Evolutionary conservation across 2,113 vertebrate genomes (phyloP).

Genomic region (Fregata magnificens): DNA sequence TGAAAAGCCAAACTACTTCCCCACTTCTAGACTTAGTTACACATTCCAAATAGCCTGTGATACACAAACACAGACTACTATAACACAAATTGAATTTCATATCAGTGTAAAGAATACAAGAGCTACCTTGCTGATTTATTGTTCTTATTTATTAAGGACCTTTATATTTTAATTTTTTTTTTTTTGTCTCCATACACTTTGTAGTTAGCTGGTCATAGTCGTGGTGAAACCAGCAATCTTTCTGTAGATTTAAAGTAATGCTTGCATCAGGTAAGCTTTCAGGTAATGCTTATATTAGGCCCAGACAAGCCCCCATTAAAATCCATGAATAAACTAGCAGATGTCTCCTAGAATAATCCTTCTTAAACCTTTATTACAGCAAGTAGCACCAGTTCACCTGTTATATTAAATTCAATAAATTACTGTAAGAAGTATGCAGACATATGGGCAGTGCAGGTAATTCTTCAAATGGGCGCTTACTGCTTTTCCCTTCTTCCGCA

Average conservation of each 20-base stretch:
- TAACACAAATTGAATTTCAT: neutral
- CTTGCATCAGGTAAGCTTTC: neutral
- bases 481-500: neutral
- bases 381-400: constrained; percentile 19
- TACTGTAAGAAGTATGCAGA: constrained; percentile 22
- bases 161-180: neutral
- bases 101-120: neutral
- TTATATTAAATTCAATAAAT: constrained; percentile 27
- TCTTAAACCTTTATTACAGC: constrained; percentile 47
- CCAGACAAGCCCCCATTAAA: neutral
- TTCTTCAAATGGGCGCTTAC: neutral
- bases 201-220: neutral
- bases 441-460: neutral
- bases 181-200: neutral
- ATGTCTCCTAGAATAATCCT: constrained; percentile 30
- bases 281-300: neutral
- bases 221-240: neutral
- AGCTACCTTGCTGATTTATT: neutral
- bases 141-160: neutral
- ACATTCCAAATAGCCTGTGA: neutral
- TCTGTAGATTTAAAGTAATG: neutral
- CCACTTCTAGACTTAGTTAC: neutral
- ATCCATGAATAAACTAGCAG: constrained; percentile 4
- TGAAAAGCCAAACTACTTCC: neutral
- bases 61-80: neutral